Base-by-base conservation (phyloP, 2,113 vertebrate species). In the Oenanthe melanoleuca region DNA sequence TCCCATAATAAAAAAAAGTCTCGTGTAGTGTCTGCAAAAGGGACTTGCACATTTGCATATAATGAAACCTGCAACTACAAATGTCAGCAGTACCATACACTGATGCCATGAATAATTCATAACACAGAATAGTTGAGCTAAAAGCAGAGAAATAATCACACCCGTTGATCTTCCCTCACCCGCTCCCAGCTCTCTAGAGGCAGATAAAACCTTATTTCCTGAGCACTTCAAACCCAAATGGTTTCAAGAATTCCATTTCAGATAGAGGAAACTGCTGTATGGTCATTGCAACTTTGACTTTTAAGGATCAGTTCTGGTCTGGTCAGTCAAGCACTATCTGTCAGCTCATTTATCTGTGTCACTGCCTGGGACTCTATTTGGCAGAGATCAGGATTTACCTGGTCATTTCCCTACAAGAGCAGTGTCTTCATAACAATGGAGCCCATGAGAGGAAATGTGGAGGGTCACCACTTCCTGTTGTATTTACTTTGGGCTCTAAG, bases 51-150 rank as follows among this genome's bases (percentile, higher is more conserved):
- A 81, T 94, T 96, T 93, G 88, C 89, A 90, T 63, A 80, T 69
- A 97, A 96, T 93, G 89, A 94, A 93, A 78, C 38, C 60, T 78
- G 82, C 79, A 90, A 49, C 4, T 69, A 94, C 75, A 93, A 88
- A 95, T 95, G 92, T 88, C 92, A 96, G 95, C 93, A 90, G 80
- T 26, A 64, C 38, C 65, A 38, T 37, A 24, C 53, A 66, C 49
- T 44, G 80, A 56, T 67, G 47, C 69, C 52, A 93, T 95, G 95
- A 95, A 96, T 96, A 95, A 96, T 92, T 72, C 78, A 95, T 87
- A 52, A 24, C 9, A 31, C 38, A 49, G 87, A 91, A 83, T 0
- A 31, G 79, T 37, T 26, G 74, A 94, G 65, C 82, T 88, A 66
- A 83, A 90, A 86, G 89, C 56, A 86, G 38, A 88, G 67, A 59